Evolutionary conservation across 2,113 vertebrate species (phyloP), one percentile per base, ranked within the genome.

Genomic region (Grantiella picta): DNA sequence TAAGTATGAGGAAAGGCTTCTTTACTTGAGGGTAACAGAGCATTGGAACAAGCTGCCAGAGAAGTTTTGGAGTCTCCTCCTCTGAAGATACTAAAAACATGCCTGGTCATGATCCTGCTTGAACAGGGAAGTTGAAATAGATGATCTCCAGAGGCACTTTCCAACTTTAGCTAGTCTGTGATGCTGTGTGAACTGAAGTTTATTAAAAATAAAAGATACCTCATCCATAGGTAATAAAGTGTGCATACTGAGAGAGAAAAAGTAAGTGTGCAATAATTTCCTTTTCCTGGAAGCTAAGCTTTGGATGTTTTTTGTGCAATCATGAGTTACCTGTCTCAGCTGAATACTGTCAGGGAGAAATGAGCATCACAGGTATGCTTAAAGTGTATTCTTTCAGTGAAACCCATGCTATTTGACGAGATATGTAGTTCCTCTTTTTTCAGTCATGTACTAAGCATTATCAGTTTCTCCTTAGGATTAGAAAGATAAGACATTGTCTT

Each of bases 81-180:
- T 38, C 24, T 64, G 36, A 42, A 47, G 38, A 47, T 61, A 40
- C 0, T 68, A 24, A 31, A 53, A 60, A 47, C 5, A 2, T 47
- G 24, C 8, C 14, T 47, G 14, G 11, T 31, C 14, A 31, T 0
- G 0, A 40, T 35, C 24, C 11, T 35, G 11, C 54, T 54, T 47
- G 25, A 54, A 20, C 11, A 18, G 21, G 4, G 6, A 24, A 0
- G 0, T 75, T 40, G 20, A 11, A 25, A 12, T 54, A 42, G 47
- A 16, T 35, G 29, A 40, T 69, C n/a, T 54, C 14, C 54, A 82
- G n/a, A 20, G 29, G 21, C n/a, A 13, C 44, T 54, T 69, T 61
- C 16, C 16, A 60, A 2, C 9, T 5, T 9, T 12, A 29, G 15
- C 13, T 9, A 8, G 47, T 61, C 40, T 27, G 29, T 9, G 29